A percentile compares a stretch with the other conserved stretches of the same genome.
Conservation (phyloP, 1,140 invertebrate genomes). For the Hermetia illucens region DNA sequence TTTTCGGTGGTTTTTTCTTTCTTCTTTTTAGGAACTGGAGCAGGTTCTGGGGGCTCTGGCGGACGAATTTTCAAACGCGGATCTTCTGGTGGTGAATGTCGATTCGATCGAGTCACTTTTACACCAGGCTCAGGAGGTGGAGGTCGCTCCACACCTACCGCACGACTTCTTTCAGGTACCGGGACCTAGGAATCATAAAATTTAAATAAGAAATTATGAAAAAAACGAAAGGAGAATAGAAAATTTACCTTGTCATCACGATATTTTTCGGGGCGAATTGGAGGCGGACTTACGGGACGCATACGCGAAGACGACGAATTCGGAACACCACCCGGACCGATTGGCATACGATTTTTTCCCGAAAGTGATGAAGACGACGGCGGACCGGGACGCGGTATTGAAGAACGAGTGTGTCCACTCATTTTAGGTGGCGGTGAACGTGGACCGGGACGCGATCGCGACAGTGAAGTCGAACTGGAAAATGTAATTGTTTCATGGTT, state of each 20-base stretch:
- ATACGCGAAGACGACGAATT: slow-evolving; percentile 15
- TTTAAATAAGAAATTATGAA: no score
- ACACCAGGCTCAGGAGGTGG: slow-evolving; percentile 16
- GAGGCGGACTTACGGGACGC: slow-evolving; percentile 22
- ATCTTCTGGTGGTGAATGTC: slow-evolving; percentile 28
- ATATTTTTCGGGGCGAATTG: slow-evolving; percentile 23
- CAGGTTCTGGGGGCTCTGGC: slow-evolving; percentile 28
- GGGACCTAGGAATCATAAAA: no score
- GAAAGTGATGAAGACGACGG: neutral
- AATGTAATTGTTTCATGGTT: slow-evolving; percentile 10
- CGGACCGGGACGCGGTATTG: slow-evolving; percentile 13
- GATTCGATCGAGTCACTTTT: slow-evolving; percentile 19
- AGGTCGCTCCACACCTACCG: slow-evolving; percentile 2
- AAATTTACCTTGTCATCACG: slow-evolving; percentile 21
- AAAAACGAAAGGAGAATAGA: no score
- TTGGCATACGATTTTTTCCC: neutral
- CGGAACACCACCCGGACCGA: neutral
- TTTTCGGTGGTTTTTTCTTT: slow-evolving; percentile 21
- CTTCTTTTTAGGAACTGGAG: slow-evolving; percentile 22
- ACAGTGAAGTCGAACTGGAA: slow-evolving; percentile 19
- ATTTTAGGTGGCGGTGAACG: slow-evolving; percentile 24
- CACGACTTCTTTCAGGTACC: slow-evolving; percentile 17
- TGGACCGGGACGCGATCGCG: slow-evolving; percentile 14
- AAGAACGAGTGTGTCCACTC: neutral
- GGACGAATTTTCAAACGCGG: slow-evolving; percentile 27